Evolutionary conservation across 1,140 invertebrate genomes (phyloP), one percentile per base, ranked within the genome.

Genomic region (Euwallacea fornicatus): DNA sequence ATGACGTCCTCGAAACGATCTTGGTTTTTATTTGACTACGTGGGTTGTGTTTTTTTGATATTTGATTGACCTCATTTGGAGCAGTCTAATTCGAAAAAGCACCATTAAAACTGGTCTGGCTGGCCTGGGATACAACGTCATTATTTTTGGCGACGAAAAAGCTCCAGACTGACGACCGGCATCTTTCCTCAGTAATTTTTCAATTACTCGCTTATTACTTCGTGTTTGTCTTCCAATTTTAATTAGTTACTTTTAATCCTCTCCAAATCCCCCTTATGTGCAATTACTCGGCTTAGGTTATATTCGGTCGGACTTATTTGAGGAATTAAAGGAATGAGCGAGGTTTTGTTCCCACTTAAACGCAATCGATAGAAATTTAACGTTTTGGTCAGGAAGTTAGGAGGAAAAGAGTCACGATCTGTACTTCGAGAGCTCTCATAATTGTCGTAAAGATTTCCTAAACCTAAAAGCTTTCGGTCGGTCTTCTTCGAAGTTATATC

Each of bases 201-300:
- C 58, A 69, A 69, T 69, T 69, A 69, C 42, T 42, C 66, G 66
- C 53, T 69, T 69, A 69, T 69, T 69, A 69, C 55, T 47, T 58
- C 66, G 56, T 69, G 66, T 69, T 69, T 69, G 66, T 61, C 66
- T 69, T 60, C 66, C 66, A 69, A 69, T 69, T 69, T 69, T 69
- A 69, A 69, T 69, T 69, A 69, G 66, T 50, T 21, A 43, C 58
- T 61, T 66, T 66, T 66, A 69, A 69, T 60, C 33, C 65, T 66
- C 58, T 66, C 56, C 56, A 58, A 58, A 44, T 43, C 16, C 13
- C 53, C 56, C 16, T 61, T 66, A 54, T 55, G n/a, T 58, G 21
- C 43, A 43, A 69, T 61, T 61, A 15, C 13, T 42, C 16, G 7
- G 56, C 9, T 13, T 53, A 42, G 42, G 43, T 50, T 15, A 54